Evolutionary conservation across 92 coral and sea anemone genomes (phyloP).

Genomic region (Zoanthus sansibaricus): DNA sequence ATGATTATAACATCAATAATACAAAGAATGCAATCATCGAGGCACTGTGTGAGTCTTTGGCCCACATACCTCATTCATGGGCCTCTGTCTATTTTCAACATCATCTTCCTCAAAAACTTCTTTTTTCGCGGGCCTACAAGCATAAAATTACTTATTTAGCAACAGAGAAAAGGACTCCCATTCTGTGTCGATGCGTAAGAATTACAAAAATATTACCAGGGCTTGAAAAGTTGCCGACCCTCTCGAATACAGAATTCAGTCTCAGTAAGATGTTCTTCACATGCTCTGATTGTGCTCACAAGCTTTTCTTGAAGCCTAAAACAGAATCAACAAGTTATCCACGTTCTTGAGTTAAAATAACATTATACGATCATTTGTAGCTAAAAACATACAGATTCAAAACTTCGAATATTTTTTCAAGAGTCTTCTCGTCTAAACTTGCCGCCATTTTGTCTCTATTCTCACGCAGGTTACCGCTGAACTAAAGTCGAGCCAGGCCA

Average conservation of each 20-base stretch:
- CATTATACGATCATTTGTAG: not conserved
- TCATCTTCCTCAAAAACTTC: not conserved
- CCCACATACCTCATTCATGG: not conserved
- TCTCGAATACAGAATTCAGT: constrained; percentile 33
- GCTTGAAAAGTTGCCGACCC: constrained; percentile 45
- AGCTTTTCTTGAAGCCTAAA: constrained; percentile 37
- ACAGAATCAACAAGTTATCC: not conserved
- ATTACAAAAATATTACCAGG: constrained; percentile 12
- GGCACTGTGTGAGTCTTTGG: no score
- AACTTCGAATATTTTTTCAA: constrained; percentile 35
- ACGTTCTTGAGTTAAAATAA: not conserved
- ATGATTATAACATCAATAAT: no score
- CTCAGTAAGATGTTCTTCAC: constrained; percentile 17
- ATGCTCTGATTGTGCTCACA: not conserved
- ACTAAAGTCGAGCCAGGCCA: not conserved
- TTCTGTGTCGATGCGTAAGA: not conserved
- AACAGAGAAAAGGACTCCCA: not conserved
- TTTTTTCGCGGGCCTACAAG: constrained; percentile 5
- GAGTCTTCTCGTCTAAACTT: constrained; percentile 17
- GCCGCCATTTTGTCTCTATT: constrained; percentile 41
- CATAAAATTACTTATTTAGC: not conserved
- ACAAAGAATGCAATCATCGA: no score
- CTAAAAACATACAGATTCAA: constrained; percentile 2
- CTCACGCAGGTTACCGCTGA: constrained; percentile 17
- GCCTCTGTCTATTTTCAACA: not conserved